Evolutionary conservation across 1,140 invertebrate genomes (phyloP).

Genomic region (Drosophila tani): DNA sequence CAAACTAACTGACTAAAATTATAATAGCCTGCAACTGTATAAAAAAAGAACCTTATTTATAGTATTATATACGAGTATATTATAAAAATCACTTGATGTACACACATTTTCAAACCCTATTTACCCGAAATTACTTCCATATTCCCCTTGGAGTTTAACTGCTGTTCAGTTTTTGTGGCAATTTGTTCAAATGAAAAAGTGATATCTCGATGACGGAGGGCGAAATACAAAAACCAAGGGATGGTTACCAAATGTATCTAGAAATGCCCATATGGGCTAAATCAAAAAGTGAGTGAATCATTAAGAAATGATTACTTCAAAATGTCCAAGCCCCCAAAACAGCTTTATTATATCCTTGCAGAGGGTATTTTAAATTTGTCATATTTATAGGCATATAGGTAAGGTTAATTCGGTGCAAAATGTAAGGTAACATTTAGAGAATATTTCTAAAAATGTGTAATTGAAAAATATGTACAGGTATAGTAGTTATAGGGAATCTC

Average conservation of each 20-base stretch:
- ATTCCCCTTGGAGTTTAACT: slow-evolving; percentile 38
- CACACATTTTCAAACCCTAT: not conserved
- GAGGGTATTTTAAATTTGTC: too few species aligned
- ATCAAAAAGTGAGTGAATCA: slow-evolving; percentile 1
- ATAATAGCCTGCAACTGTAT: too few species aligned
- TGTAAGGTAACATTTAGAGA: too few species aligned
- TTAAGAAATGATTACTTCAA: slow-evolving; percentile 1
- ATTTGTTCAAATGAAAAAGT: slow-evolving; percentile 60
- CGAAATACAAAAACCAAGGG: slow-evolving; percentile 16
- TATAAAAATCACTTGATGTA: slow-evolving; percentile 20
- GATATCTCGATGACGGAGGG: slow-evolving; percentile 26
- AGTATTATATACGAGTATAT: slow-evolving; percentile 23
- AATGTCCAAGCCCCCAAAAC: not conserved
- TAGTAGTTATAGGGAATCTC: too few species aligned
- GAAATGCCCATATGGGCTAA: slow-evolving; percentile 7
- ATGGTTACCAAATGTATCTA: slow-evolving; percentile 34
- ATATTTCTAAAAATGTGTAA: too few species aligned
- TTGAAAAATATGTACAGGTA: too few species aligned
- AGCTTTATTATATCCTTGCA: too few species aligned
- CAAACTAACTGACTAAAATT: too few species aligned
- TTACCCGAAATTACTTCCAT: slow-evolving; percentile 38
- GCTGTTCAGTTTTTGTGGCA: slow-evolving; percentile 50
- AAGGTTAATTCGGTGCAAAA: too few species aligned
- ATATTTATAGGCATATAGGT: too few species aligned
- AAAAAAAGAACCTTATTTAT: too few species aligned